Evolutionary conservation across 2,113 vertebrate species (phyloP).

Genomic region (Amblyopsis rosae): DNA sequence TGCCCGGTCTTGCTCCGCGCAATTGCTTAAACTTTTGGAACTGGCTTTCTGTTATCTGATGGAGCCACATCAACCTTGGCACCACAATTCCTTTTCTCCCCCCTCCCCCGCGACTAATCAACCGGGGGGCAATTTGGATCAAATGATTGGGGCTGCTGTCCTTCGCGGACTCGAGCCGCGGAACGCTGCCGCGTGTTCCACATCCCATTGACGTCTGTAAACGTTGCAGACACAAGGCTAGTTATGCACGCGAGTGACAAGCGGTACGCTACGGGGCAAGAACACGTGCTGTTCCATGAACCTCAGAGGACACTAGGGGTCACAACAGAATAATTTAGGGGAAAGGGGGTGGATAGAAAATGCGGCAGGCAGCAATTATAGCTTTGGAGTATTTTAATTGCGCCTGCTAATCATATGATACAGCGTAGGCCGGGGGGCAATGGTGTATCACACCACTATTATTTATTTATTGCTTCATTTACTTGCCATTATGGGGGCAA

Average conservation of each 20-base stretch:
- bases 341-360: constrained; percentile 30
- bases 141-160: constrained; percentile 46
- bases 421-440: constrained; percentile 53
- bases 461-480: constrained; percentile 77
- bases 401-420: constrained; percentile 75
- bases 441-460: constrained; percentile 56
- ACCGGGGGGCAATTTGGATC: constrained; percentile 64
- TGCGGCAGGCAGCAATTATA: constrained; percentile 63
- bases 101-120: constrained; percentile 57
- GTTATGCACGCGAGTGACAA: constrained; percentile 11
- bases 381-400: constrained; percentile 70
- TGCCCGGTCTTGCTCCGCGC: constrained; percentile 25
- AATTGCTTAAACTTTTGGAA: constrained; percentile 46
- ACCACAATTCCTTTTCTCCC: constrained; percentile 62
- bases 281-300: constrained; percentile 48
- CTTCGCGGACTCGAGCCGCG: constrained; percentile 45
- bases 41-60: constrained; percentile 64
- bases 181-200: constrained; percentile 42
- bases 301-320: constrained; percentile 52
- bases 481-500: constrained; percentile 55
- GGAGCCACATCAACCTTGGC: constrained; percentile 56
- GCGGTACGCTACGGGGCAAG: constrained; percentile 28
- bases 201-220: constrained; percentile 1
- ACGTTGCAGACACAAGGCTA: constrained; percentile 1
- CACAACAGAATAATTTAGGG: constrained; percentile 59